Percentiles rank a stretch among this genome's conserved stretches.
Evolutionary conservation across 2,888 invertebrate species (phyloP).

Genomic region (Leptopilina syphax): DNA sequence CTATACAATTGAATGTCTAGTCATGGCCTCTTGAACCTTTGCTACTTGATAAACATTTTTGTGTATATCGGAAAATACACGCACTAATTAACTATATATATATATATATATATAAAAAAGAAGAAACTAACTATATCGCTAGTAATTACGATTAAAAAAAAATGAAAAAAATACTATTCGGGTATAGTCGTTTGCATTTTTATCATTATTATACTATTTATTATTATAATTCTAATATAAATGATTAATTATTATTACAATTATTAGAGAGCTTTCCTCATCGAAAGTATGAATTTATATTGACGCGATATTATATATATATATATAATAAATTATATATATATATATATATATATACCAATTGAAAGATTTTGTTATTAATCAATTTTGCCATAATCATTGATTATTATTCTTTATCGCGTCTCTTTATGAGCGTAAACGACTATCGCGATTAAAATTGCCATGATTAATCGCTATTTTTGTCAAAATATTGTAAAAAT

Average conservation of each 20-base stretch:
- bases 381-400: slow-evolving; percentile 41
- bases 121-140: slow-evolving; percentile 33
- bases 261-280: slow-evolving; percentile 49
- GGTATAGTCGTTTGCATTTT: slow-evolving; percentile 48
- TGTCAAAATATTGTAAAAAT: slow-evolving; percentile 48
- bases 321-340: slow-evolving; percentile 11
- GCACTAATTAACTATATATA: slow-evolving; percentile 34
- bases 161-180: slow-evolving; percentile 3
- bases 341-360: neutral
- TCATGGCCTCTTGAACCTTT: slow-evolving; percentile 76
- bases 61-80: slow-evolving; percentile 39
- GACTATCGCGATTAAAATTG: slow-evolving; percentile 47
- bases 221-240: slow-evolving; percentile 42
- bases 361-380: slow-evolving; percentile 38
- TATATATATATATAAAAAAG: neutral
- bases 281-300: slow-evolving; percentile 40
- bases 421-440: slow-evolving; percentile 33
- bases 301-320: slow-evolving; percentile 25
- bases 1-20: slow-evolving; percentile 75
- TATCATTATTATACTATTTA: slow-evolving; percentile 44
- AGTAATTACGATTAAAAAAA: slow-evolving; percentile 32
- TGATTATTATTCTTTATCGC: slow-evolving; percentile 55
- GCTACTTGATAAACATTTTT: slow-evolving; percentile 61
- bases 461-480: slow-evolving; percentile 53
- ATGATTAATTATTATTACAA: slow-evolving; percentile 53